Evolutionary conservation across 2,888 invertebrate genomes (phyloP).

Genomic region (Nasonia oneida): DNA sequence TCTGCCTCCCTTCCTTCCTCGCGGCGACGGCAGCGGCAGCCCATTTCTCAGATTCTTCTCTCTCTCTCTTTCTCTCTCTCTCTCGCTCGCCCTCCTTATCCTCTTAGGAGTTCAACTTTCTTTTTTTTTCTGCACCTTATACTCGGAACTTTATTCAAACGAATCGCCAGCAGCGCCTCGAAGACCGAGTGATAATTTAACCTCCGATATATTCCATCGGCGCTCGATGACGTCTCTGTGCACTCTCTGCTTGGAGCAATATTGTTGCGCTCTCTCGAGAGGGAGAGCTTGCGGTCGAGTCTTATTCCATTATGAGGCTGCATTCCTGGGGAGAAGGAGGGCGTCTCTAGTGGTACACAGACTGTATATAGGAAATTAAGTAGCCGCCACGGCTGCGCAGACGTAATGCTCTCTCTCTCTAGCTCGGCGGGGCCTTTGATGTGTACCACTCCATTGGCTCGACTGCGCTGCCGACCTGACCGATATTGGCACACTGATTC

Average conservation of each 20-base stretch:
- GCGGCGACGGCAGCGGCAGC: constrained; percentile 31
- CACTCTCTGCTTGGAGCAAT: not conserved
- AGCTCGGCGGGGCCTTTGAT: constrained; percentile 43
- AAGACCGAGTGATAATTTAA: constrained; percentile 36
- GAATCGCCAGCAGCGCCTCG: constrained; percentile 27
- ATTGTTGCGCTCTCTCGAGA: not conserved
- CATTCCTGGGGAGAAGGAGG: not conserved
- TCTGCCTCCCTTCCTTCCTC: constrained; percentile 19
- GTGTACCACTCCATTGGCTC: constrained; percentile 60
- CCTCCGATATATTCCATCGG: not conserved
- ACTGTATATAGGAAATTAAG: constrained; percentile 8
- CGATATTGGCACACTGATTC: constrained; percentile 42
- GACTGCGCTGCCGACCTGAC: constrained; percentile 23
- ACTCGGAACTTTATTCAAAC: constrained; percentile 58
- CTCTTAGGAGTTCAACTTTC: constrained; percentile 54
- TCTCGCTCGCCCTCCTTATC: constrained; percentile 16
- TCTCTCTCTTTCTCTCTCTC: not conserved
- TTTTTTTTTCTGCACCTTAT: constrained; percentile 27
- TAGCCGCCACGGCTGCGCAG: not conserved
- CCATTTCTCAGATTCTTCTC: constrained; percentile 62
- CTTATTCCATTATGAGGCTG: constrained; percentile 2
- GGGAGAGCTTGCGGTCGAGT: not conserved
- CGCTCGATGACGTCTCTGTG: not conserved
- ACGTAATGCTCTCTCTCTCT: constrained; percentile 28
- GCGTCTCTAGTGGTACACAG: not conserved